phyloP scores from a whole-genome alignment of 2,888 invertebrate genomes.

The Tiliacea citrago region DNA sequence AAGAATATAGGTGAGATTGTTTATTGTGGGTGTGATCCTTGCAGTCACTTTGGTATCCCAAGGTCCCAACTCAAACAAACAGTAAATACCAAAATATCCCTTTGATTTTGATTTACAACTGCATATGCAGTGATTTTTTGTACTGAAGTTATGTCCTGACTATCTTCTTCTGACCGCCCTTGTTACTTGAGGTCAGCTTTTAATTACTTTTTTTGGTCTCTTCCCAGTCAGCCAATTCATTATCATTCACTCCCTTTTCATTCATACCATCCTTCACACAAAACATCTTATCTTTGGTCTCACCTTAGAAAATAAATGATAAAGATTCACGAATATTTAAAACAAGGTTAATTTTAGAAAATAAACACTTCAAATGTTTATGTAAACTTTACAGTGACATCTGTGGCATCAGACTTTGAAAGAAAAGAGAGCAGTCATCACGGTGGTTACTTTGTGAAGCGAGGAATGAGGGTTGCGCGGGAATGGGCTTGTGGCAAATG shows the following conservation, averaged over 20 bases:
- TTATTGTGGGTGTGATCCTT: too few species aligned
- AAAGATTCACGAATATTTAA: neutral
- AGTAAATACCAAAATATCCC: neutral
- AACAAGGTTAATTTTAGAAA: neutral
- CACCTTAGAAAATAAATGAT: neutral
- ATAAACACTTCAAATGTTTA: too few species aligned
- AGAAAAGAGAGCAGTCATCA: constrained; percentile 38
- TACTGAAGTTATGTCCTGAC: neutral
- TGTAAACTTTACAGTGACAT: constrained; percentile 32
- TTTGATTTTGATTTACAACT: too few species aligned
- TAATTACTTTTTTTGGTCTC: neutral
- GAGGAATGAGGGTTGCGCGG: constrained; percentile 48
- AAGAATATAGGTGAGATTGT: neutral
- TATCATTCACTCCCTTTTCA: neutral
- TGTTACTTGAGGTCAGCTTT: neutral
- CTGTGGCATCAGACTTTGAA: constrained; percentile 39
- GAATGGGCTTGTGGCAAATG: constrained; percentile 73
- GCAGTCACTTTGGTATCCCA: neutral
- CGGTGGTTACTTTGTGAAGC: constrained; percentile 56
- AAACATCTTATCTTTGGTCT: too few species aligned
- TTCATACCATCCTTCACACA: neutral
- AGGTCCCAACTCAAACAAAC: neutral
- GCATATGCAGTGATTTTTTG: neutral
- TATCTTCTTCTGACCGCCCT: neutral
- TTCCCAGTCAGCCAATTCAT: neutral